Evolutionary conservation across 2,113 vertebrate genomes (phyloP), one percentile per base, ranked within the genome.

Genomic region (Menura novaehollandiae): DNA sequence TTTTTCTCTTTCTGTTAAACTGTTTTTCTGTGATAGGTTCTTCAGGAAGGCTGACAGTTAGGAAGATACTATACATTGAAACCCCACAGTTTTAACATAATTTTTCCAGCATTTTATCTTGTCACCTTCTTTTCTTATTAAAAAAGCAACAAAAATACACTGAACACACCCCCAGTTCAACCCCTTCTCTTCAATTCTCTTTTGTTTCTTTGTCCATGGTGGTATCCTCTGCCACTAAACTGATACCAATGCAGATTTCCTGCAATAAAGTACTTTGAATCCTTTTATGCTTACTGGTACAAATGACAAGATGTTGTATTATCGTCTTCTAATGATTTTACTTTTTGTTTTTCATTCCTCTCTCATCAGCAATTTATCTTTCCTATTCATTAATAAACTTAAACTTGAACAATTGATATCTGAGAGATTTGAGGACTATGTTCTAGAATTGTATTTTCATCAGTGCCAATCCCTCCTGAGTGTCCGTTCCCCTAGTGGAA

Each of bases 1-100:
- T 85, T 91, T 85, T 85, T 87, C 79, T 87, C 69, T 73, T 95
- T 96, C 87, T 4, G 80, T 96, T 97, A 96, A 98, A 98, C 95
- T 84, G 83, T 96, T 98, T 97, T 97, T 96, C 94, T 93, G 79
- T 92, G 88, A 96, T 97, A 96, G 91, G 91, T 95, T 97, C 95
- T 98, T 97, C 59, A 78, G 85, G 76, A 88, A 89, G 89, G 95
- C 66, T 81, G 94, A 86, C 96, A 97, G 97, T 95, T 94, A 97
- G 83, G 74, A 97, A 76, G 85, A 94, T 87, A 66, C 32, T 89
- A 87, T 73, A 47, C 60, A 63, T 85, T 95, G 88, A 96, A 97
- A 97, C 88, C 51, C 81, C 46, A 78, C 78, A 75, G 72, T 93
- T 94, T 96, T 87, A 85, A 91, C 69, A 66, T 82, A 46, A 4